Evolutionary conservation across 2,113 vertebrate species (phyloP).

Genomic region (Psettodes erumei): DNA sequence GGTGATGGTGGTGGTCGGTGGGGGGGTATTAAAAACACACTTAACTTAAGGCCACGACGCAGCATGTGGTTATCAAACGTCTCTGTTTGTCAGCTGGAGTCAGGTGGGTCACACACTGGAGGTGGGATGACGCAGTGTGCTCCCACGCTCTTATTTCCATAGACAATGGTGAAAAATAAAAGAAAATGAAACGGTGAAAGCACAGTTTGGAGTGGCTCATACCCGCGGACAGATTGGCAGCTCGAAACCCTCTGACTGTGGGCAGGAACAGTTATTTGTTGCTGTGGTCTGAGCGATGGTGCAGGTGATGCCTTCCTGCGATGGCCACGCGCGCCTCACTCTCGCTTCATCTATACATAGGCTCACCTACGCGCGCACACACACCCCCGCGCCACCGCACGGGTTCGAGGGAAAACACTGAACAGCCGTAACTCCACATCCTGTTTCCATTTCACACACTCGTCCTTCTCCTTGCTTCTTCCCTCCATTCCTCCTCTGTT

Average conservation of each 20-base stretch:
- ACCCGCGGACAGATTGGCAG: not conserved
- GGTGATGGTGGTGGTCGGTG: not conserved
- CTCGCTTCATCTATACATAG: conserved; percentile 68
- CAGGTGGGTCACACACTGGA: conserved; percentile 63
- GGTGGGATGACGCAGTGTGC: conserved; percentile 72
- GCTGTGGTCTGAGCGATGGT: too few species aligned
- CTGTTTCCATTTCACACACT: conserved; percentile 33
- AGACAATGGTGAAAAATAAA: conserved; percentile 24
- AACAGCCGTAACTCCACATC: conserved; percentile 10
- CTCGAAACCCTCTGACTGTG: conserved; percentile 20
- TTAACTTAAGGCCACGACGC: conserved; percentile 61
- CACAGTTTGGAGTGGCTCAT: conserved; percentile 23
- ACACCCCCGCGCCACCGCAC: conserved; percentile 51
- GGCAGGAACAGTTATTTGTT: too few species aligned
- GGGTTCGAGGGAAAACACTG: conserved; percentile 52
- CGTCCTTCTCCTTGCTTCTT: conserved; percentile 20
- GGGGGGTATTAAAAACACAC: conserved; percentile 33
- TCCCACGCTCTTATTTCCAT: conserved; percentile 58
- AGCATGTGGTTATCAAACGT: conserved; percentile 58
- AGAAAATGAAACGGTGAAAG: not conserved
- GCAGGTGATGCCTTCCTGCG: conserved; percentile 25
- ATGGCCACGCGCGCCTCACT: conserved; percentile 24
- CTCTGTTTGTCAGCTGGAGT: conserved; percentile 61
- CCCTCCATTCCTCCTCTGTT: conserved; percentile 52
- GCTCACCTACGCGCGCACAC: conserved; percentile 63